Percentiles rank a stretch among this genome's conserved stretches.
phyloP scores from a whole-genome alignment of 2,797 vertebrate genomes.

The Caiman crocodilus region DNA sequence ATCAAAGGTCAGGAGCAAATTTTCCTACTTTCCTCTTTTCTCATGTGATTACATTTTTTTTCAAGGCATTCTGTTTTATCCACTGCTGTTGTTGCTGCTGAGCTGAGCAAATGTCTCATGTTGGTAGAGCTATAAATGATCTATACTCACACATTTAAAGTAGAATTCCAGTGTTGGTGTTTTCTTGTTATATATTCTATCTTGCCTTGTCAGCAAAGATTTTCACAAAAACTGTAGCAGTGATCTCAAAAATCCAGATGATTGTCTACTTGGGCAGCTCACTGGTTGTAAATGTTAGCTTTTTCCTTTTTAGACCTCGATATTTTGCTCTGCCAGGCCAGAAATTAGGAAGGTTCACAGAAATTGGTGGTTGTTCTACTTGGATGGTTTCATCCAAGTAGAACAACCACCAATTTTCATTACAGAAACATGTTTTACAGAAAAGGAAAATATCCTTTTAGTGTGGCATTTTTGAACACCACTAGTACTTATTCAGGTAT shows the following conservation, averaged over 20 bases:
- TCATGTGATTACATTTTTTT: neutral
- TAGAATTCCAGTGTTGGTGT: neutral
- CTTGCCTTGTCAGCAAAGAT: neutral
- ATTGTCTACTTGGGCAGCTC: too few relatives aligned
- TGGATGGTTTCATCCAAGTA: neutral
- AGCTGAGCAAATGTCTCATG: neutral
- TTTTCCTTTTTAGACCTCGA: too few relatives aligned
- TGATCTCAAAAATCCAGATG: neutral
- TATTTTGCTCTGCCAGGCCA: neutral
- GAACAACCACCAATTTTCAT: too few relatives aligned
- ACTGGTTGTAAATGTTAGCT: too few relatives aligned
- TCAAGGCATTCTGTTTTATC: neutral
- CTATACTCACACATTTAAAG: neutral
- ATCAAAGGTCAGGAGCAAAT: neutral
- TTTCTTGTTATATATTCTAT: neutral
- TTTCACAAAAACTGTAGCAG: neutral
- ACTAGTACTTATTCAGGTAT: neutral
- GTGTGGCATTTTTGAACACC: neutral
- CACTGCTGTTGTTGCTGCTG: neutral
- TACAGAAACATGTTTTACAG: neutral
- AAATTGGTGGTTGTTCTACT: neutral
- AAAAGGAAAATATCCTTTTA: neutral
- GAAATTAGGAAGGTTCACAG: neutral
- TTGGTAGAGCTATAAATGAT: neutral
- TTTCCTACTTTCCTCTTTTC: neutral